These are phyloP conservation scores for Tetraneura akinire DNA, from an alignment of 1,140 invertebrate genomes.

Conservation along the genomic window DNA sequence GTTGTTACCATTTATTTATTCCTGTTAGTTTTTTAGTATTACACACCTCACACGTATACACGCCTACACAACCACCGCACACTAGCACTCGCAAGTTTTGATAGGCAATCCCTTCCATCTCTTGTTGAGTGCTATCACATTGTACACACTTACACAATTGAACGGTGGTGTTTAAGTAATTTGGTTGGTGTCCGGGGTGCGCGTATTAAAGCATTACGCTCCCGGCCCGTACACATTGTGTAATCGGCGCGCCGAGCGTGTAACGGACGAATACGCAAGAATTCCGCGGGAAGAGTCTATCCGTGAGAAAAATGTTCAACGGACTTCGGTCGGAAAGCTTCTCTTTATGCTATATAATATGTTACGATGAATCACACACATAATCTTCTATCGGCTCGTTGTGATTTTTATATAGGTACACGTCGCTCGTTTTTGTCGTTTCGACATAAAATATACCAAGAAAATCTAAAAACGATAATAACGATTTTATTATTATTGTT, in stretches of 20 bases:
- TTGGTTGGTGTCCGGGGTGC: too few relatives aligned
- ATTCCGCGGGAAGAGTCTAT: neutral
- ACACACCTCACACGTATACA: neutral
- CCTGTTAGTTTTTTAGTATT: too few relatives aligned
- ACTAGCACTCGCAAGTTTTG: too few relatives aligned
- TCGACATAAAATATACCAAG: neutral
- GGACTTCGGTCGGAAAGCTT: conserved; percentile 2
- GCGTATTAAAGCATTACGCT: too few relatives aligned
- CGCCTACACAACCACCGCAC: too few relatives aligned
- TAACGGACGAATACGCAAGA: neutral
- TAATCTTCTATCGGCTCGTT: neutral
- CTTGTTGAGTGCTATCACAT: too few relatives aligned
- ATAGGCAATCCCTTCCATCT: too few relatives aligned
- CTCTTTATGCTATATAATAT: too few relatives aligned
- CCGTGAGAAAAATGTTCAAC: conserved; percentile 28
- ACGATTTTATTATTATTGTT: neutral
- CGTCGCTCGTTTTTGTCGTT: neutral
- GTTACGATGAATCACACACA: neutral
- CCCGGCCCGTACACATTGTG: conserved; percentile 16
- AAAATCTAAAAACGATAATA: conserved; percentile 4
- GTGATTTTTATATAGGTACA: neutral
- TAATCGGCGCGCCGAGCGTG: conserved; percentile 35
- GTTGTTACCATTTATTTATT: too few relatives aligned
- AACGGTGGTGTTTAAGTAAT: too few relatives aligned
- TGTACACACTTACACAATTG: too few relatives aligned